A percentile compares a stretch with the other conserved stretches of the same genome.
Evolutionary conservation across 2,888 invertebrate genomes (phyloP).

Genomic region (Drosophila picticornis): DNA sequence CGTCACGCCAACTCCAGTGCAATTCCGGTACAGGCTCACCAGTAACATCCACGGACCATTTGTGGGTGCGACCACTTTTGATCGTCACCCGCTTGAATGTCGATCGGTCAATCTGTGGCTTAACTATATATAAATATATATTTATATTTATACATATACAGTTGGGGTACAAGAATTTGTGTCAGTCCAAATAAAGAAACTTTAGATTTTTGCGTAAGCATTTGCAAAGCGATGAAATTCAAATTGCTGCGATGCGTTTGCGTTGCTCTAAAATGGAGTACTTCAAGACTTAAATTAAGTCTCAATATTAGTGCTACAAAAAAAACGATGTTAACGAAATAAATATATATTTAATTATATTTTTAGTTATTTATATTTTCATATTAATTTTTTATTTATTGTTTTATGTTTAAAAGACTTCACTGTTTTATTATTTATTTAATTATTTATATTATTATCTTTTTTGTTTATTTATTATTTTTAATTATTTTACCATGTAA

Average conservation of each 20-base stretch:
- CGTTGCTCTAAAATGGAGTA: not conserved
- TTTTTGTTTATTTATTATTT: not conserved
- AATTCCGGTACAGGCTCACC: conserved; percentile 97
- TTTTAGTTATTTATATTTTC: not conserved
- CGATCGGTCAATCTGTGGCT: conserved; percentile 96
- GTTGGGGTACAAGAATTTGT: conserved; percentile 7
- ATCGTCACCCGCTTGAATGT: conserved; percentile 93
- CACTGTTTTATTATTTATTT: not conserved
- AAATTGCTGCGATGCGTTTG: not conserved
- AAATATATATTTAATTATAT: not conserved
- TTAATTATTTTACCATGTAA: not conserved
- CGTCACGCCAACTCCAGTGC: conserved; percentile 88
- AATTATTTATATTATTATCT: not conserved
- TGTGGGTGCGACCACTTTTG: conserved; percentile 86
- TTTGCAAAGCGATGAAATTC: not conserved
- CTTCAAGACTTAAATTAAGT: not conserved
- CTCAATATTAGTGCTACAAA: not conserved
- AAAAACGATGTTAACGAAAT: not conserved
- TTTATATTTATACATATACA: conserved; percentile 87
- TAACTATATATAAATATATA: conserved; percentile 91
- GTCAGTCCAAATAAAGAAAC: not conserved
- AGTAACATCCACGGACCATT: conserved; percentile 94
- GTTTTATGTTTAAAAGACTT: not conserved
- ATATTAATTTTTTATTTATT: not conserved
- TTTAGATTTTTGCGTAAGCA: not conserved